Conservation (phyloP, 2,797 vertebrate species). For the Eospalax fontanierii region DNA sequence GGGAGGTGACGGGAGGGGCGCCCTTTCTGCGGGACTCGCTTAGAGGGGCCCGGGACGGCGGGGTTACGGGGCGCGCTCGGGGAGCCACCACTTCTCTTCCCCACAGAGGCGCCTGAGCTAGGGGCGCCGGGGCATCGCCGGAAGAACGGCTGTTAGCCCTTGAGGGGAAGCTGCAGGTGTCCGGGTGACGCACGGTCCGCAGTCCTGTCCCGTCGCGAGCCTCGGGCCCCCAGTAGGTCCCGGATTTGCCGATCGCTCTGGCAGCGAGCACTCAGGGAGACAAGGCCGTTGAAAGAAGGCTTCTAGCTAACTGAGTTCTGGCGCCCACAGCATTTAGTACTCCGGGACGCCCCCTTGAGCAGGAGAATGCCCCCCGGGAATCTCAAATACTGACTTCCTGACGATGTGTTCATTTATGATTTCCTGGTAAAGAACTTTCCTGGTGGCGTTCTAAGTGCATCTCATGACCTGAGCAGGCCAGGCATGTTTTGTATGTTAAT, state of each 20-base stretch:
- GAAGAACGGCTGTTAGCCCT: slow-evolving; percentile 7
- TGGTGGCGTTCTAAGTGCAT: not conserved
- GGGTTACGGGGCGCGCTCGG: not conserved
- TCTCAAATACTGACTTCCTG: slow-evolving; percentile 68
- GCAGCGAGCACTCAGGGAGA: not conserved
- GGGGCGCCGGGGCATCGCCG: not conserved
- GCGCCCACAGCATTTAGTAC: not conserved
- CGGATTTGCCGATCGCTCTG: not conserved
- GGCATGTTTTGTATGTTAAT: slow-evolving; percentile 58
- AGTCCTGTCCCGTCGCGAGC: not conserved
- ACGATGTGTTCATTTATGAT: slow-evolving; percentile 54
- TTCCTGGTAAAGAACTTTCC: slow-evolving; percentile 64
- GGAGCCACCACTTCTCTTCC: not conserved
- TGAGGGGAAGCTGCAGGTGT: slow-evolving; percentile 76
- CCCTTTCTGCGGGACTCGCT: not conserved
- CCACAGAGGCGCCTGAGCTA: slow-evolving; percentile 25
- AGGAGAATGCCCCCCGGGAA: slow-evolving; percentile 37
- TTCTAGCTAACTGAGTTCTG: not conserved
- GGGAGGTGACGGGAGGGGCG: slow-evolving; percentile 44
- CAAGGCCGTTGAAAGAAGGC: slow-evolving; percentile 35
- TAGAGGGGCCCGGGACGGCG: not conserved
- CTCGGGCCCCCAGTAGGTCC: not conserved
- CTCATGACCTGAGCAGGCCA: slow-evolving; percentile 46
- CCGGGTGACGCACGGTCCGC: not conserved
- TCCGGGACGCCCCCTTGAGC: slow-evolving; percentile 23